Percentiles rank a stretch among this genome's conserved stretches.
Conservation (phyloP, 2,888 invertebrate species). For the Chironomus tentans region DNA sequence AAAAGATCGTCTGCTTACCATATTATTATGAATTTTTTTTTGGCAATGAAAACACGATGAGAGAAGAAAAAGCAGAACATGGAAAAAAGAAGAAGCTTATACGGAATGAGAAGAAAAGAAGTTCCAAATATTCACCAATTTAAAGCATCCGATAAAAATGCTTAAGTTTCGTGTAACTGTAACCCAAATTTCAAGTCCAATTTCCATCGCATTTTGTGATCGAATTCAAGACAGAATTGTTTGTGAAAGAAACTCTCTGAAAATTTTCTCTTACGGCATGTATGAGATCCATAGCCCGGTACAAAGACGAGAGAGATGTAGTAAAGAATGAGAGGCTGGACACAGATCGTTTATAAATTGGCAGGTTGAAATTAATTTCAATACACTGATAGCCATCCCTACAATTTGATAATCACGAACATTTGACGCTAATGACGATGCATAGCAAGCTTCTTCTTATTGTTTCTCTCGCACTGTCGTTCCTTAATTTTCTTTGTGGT, state of each 20-base stretch:
- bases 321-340: not conserved
- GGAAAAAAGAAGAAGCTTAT: not conserved
- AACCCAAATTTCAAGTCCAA: conserved; percentile 12
- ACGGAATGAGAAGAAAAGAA: not conserved
- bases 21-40: not conserved
- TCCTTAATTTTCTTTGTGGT: too few relatives aligned
- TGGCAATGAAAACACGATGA: not conserved
- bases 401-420: not conserved
- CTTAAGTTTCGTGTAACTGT: conserved; percentile 14
- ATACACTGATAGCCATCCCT: conserved; percentile 1
- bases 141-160: not conserved
- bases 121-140: not conserved
- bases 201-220: not conserved
- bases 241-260: not conserved
- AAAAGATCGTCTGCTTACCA: not conserved
- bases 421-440: not conserved
- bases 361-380: not conserved
- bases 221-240: not conserved
- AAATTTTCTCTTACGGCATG: not conserved
- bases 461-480: not conserved
- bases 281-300: not conserved
- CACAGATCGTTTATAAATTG: not conserved
- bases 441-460: not conserved
- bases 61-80: not conserved
- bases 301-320: not conserved